Evolutionary conservation across 2,113 vertebrate species (phyloP).

Genomic region (Myodes glareolus): DNA sequence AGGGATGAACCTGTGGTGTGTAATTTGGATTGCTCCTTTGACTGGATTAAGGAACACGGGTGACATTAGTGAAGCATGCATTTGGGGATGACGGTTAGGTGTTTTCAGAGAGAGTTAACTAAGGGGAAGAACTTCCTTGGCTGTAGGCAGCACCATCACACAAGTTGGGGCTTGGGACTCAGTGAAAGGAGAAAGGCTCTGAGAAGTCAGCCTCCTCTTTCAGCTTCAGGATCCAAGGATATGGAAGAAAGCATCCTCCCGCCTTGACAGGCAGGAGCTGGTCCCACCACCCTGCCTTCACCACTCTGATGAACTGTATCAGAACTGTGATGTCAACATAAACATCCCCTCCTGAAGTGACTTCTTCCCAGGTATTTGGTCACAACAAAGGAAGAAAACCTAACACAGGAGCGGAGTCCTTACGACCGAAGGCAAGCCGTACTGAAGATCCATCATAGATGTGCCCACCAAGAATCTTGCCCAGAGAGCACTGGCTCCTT

Average conservation of each 20-base stretch:
- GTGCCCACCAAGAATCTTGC: not conserved
- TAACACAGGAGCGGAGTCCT: not conserved
- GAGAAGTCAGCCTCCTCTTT: not conserved
- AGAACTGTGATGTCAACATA: not conserved
- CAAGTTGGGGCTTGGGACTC: not conserved
- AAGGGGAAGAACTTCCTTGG: not conserved
- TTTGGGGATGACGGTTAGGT: not conserved
- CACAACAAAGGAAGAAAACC: not conserved
- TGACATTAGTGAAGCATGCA: too few species aligned
- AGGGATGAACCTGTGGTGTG: too few species aligned
- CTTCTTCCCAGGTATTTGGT: not conserved
- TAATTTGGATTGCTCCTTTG: not conserved
- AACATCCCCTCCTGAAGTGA: not conserved
- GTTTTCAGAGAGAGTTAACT: not conserved
- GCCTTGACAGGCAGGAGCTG: not conserved
- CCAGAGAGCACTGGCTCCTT: not conserved
- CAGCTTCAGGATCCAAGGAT: not conserved
- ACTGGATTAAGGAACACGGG: not conserved
- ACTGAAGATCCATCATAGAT: too few species aligned
- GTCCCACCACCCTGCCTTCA: not conserved
- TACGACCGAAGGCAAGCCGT: not conserved
- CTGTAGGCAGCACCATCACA: not conserved
- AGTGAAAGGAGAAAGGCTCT: not conserved
- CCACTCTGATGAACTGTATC: accelerated
- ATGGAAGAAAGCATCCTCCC: not conserved